phyloP scores from a whole-genome alignment of 2,888 invertebrate genomes.

The Boloria selene region DNA sequence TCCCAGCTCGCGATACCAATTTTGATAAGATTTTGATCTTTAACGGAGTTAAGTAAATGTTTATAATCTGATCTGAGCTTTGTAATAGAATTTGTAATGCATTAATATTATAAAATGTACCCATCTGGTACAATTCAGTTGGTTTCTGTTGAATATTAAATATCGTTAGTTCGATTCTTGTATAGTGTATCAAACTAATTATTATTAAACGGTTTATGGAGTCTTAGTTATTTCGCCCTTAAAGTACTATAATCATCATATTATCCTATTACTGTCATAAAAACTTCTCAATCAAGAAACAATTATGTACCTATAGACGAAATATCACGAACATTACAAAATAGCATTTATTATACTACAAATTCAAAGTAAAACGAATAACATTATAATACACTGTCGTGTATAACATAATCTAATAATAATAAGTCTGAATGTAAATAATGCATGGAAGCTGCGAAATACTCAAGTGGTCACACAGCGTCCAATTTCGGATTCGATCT shows the following conservation, averaged over 20 bases:
- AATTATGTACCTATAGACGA: background rate
- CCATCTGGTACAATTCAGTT: no score
- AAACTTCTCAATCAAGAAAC: no score
- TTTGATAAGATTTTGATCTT: constrained; percentile 19
- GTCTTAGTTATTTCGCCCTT: no score
- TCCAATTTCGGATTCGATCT: constrained; percentile 76
- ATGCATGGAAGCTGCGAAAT: constrained; percentile 46
- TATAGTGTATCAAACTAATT: no score
- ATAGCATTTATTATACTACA: background rate
- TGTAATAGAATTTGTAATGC: no score
- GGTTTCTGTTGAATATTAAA: no score
- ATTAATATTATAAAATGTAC: no score
- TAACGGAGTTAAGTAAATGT: constrained; percentile 4
- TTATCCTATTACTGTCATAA: no score
- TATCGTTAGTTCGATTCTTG: no score
- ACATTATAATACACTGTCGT: background rate
- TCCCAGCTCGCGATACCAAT: constrained; percentile 3
- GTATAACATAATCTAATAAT: constrained; percentile 19
- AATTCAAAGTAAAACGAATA: background rate
- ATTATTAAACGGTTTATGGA: no score
- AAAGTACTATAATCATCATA: no score
- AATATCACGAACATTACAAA: background rate
- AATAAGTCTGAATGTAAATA: constrained; percentile 35
- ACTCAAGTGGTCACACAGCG: constrained; percentile 56
- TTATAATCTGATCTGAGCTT: background rate